phyloP scores from a whole-genome alignment of 2,888 invertebrate species.

The Pinctada fucata region DNA sequence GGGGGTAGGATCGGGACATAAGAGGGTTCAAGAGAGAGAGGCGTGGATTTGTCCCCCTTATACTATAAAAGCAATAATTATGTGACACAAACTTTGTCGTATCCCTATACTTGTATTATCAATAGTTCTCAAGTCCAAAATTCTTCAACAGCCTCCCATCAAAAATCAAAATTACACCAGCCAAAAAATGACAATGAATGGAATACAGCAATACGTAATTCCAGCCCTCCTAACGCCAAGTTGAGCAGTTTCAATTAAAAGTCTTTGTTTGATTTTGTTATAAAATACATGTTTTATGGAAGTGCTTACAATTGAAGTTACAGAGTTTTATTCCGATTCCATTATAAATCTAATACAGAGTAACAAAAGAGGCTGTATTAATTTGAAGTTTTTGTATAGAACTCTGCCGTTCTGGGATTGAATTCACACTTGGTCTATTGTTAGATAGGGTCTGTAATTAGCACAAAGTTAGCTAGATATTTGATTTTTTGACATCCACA shows the following conservation, averaged over 20 bases:
- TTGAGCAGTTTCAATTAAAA: slow-evolving; percentile 26
- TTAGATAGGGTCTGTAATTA: slow-evolving; percentile 28
- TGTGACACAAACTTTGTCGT: too few species aligned
- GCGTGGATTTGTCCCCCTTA: too few species aligned
- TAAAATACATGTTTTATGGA: slow-evolving; percentile 19
- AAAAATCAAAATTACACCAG: neutral
- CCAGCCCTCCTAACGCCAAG: neutral
- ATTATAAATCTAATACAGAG: slow-evolving; percentile 1
- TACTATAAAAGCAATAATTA: too few species aligned
- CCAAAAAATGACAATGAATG: neutral
- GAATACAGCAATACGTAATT: neutral
- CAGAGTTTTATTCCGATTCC: slow-evolving; percentile 8
- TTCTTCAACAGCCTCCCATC: neutral
- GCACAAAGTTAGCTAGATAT: slow-evolving; percentile 23
- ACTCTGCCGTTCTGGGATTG: neutral
- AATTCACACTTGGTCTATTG: slow-evolving; percentile 4
- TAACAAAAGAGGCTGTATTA: neutral
- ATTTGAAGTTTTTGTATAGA: neutral
- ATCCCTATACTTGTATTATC: too few species aligned
- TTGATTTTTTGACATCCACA: slow-evolving; percentile 30
- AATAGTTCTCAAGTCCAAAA: neutral
- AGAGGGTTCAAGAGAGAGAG: too few species aligned
- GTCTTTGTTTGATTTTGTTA: slow-evolving; percentile 13
- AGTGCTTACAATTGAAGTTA: slow-evolving; percentile 18
- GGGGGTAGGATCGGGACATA: too few species aligned